Percentiles rank a stretch among this genome's conserved stretches.
Conservation (phyloP, 2,113 vertebrate genomes). For the Clarias batrachus region DNA sequence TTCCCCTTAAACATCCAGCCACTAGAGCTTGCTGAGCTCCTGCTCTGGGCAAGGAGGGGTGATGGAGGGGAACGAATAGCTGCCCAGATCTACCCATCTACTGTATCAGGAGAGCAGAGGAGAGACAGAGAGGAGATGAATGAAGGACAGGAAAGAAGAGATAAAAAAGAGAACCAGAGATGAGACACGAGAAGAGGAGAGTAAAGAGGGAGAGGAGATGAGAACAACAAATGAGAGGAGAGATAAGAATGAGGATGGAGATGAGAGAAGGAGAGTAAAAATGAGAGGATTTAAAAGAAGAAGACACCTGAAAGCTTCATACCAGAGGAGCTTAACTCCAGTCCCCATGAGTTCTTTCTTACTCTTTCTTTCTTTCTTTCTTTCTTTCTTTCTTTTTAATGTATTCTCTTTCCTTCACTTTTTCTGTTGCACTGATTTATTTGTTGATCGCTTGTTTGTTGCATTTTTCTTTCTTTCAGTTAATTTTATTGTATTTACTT, state of each 20-base stretch:
- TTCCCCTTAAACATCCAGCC: neutral
- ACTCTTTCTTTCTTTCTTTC: no score
- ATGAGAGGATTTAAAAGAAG: no score
- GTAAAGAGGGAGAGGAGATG: neutral
- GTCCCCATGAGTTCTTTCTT: no score
- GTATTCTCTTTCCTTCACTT: neutral
- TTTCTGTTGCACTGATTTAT: neutral
- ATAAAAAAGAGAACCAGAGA: neutral
- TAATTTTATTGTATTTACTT: no score
- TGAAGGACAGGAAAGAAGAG: neutral
- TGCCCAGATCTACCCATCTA: neutral
- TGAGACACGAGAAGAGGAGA: no score
- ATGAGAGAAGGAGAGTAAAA: neutral
- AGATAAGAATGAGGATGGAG: neutral
- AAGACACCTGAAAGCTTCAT: neutral
- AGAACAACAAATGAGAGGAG: no score
- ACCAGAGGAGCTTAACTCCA: neutral
- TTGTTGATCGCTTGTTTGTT: neutral
- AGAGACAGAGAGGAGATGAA: neutral
- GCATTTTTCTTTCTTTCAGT: neutral
- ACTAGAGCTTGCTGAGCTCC: slow-evolving; percentile 3
- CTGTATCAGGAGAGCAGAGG: neutral
- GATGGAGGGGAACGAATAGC: neutral
- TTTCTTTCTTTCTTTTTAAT: no score
- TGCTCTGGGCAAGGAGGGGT: neutral